Evolutionary conservation across 2,888 invertebrate species (phyloP).

Genomic region (Dendrolimus houi): DNA sequence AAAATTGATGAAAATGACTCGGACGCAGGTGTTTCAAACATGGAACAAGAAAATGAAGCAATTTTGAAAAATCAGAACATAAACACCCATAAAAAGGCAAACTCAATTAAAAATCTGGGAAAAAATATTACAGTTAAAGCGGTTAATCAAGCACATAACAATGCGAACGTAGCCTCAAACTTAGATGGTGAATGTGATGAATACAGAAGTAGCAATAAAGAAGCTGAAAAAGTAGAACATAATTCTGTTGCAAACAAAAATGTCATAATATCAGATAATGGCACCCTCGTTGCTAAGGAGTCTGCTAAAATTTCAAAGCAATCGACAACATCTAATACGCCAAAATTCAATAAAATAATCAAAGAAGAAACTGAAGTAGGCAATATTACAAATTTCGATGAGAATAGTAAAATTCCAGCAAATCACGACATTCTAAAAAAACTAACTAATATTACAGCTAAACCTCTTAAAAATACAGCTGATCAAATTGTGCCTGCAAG

Average conservation of each 20-base stretch:
- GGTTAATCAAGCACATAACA: slow-evolving; percentile 15
- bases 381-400: slow-evolving; percentile 14
- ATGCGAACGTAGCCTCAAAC: slow-evolving; percentile 10
- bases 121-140: slow-evolving; percentile 40
- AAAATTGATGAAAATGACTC: too few species aligned
- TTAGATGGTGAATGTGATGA: slow-evolving; percentile 18
- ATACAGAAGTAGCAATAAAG: slow-evolving; percentile 7
- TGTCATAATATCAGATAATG: too few species aligned
- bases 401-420: slow-evolving; percentile 22
- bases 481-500: slow-evolving; percentile 10
- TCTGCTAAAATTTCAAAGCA: background rate
- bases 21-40: too few species aligned
- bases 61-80: too few species aligned
- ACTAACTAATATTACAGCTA: slow-evolving; percentile 45
- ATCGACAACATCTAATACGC: slow-evolving; percentile 11
- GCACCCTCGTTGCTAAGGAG: background rate
- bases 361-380: slow-evolving; percentile 12
- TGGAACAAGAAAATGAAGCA: too few species aligned
- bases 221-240: slow-evolving; percentile 10
- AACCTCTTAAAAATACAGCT: slow-evolving; percentile 26
- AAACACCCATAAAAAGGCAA: background rate
- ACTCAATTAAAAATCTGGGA: slow-evolving; percentile 29
- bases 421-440: slow-evolving; percentile 40
- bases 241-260: background rate
- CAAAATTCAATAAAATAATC: slow-evolving; percentile 3